Evolutionary conservation across 2,797 vertebrate species (phyloP), one percentile per base, ranked within the genome.

Genomic region (Sebastes glaucus): DNA sequence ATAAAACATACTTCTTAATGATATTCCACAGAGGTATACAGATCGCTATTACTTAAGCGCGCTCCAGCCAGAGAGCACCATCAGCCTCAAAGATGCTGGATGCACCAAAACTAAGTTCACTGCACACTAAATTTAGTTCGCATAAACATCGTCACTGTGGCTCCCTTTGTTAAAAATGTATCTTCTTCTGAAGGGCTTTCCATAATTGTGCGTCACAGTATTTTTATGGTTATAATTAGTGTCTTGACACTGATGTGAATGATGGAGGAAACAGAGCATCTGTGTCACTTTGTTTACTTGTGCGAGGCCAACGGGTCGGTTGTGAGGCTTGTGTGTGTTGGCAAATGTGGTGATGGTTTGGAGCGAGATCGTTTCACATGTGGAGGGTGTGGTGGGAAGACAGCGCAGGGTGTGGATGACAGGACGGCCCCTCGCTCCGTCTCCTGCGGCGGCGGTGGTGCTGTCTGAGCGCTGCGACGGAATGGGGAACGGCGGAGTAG

Each of bases 1-100:
- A 96, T 95, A 95, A 94, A 93, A 93, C 89, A 92, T 89, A 91
- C 90, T 91, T 89, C 94, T 89, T 94, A 94, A 94, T 90, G 93
- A 92, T 94, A 91, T 93, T 95, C 93, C 86, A 90, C 81, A 86
- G 95, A 91, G 90, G 88, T 72, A 75, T 73, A 88, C 53, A 71
- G 72, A 89, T 87, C 4, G 78, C 85, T 88, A 83, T 87, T 91
- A 88, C 93, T 89, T 83, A 87, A 90, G 87, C 33, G 35, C 71
- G 16, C 77, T 90, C 68, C 33, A 90, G 92, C 85, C 90, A 87
- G 76, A 84, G 86, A 89, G 79, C 75, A 82, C 61, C 71, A 83
- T 82, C 74, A 76, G 87, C 84, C 82, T 89, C 11, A 76, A 87
- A 92, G 83, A 92, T 89, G 87, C 88, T 87, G 88, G 88, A 64